These are phyloP conservation scores for Xylota sylvarum DNA, from an alignment of 2,888 invertebrate genomes.

Conservation along the genomic window DNA sequence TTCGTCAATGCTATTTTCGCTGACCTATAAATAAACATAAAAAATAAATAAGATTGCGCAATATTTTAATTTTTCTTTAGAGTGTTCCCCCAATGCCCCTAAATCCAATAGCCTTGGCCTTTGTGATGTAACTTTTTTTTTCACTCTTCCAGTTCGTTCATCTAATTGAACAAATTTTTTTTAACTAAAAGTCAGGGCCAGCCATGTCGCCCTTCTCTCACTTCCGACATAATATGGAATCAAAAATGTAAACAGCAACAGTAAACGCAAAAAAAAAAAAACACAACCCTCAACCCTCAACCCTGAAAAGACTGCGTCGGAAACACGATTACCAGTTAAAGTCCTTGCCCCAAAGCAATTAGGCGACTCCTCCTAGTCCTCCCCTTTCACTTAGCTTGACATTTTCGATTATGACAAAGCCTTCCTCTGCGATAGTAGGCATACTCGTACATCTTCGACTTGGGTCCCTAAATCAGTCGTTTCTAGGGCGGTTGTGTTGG, in stretches of 20 bases:
- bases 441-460: conserved; percentile 28
- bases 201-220: background rate
- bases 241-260: conserved; percentile 4
- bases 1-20: background rate
- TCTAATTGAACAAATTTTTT: conserved; percentile 37
- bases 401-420: conserved; percentile 51
- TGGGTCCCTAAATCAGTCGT: conserved; percentile 38
- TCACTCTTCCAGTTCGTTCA: background rate
- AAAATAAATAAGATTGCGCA: conserved; percentile 1
- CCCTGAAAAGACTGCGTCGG: background rate
- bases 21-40: conserved; percentile 9
- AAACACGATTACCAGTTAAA: conserved; percentile 15
- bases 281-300: background rate
- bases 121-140: background rate
- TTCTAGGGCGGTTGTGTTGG: background rate
- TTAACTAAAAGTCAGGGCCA: background rate
- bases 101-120: background rate
- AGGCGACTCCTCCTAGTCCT: background rate
- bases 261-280: background rate
- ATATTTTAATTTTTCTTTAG: background rate
- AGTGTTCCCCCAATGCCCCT: background rate
- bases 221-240: background rate
- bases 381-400: conserved; percentile 16
- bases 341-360: conserved; percentile 42
- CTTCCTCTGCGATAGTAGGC: conserved; percentile 5